A percentile compares a stretch with the other conserved stretches of the same genome.
phyloP scores from a whole-genome alignment of 2,113 vertebrate genomes.

The Mandrillus leucophaeus region DNA sequence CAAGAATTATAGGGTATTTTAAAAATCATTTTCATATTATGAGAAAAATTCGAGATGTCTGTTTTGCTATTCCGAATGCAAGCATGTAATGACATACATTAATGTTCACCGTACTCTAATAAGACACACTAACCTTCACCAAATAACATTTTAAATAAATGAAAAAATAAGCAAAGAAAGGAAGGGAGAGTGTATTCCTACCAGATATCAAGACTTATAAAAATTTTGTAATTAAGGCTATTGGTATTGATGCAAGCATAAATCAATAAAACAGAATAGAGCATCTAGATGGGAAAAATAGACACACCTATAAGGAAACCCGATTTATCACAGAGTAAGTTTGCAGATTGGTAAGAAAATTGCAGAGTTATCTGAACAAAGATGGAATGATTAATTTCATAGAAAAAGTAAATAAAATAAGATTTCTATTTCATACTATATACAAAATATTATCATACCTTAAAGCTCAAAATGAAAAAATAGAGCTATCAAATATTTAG shows the following conservation, averaged over 20 bases:
- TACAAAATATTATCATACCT: neutral
- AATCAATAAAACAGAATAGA: neutral
- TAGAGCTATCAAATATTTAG: neutral
- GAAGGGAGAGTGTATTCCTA: neutral
- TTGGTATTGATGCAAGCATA: neutral
- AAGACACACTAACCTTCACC: neutral
- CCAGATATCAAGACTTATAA: neutral
- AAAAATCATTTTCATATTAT: neutral
- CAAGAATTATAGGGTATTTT: constrained; percentile 24
- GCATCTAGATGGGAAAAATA: neutral
- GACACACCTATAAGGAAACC: neutral
- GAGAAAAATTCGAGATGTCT: neutral
- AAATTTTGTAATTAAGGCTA: neutral
- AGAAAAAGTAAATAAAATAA: neutral
- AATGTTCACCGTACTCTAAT: neutral
- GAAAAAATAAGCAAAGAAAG: neutral
- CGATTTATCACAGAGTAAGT: neutral
- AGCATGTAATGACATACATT: neutral
- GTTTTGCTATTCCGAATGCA: neutral
- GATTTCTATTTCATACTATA: neutral
- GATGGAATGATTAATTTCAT: neutral
- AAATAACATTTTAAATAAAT: neutral
- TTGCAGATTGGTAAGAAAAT: neutral
- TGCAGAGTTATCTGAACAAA: neutral
- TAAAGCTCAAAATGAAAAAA: neutral